Evolutionary conservation across 2,113 vertebrate species (phyloP).

Genomic region (Lycocorax pyrrhopterus): DNA sequence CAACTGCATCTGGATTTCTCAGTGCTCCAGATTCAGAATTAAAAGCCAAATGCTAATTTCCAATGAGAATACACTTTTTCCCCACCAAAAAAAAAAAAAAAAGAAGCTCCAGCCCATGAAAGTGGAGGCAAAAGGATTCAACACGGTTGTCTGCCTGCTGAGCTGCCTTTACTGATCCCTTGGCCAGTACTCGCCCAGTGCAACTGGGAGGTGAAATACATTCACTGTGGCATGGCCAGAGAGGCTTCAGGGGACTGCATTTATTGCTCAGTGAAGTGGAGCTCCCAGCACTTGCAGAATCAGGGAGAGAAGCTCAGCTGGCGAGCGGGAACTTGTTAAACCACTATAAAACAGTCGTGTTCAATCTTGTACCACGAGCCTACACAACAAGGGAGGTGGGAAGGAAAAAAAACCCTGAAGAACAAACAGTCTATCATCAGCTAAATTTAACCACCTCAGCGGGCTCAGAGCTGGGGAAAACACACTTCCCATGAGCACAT

Average conservation of each 20-base stretch:
- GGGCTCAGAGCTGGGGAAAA: neutral
- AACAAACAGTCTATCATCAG: neutral
- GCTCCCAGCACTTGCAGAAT: neutral
- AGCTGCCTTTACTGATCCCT: neutral
- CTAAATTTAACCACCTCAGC: neutral
- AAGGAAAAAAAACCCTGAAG: neutral
- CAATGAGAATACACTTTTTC: neutral
- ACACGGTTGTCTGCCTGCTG: neutral
- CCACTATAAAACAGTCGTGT: neutral
- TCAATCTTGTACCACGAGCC: neutral
- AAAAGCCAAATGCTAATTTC: neutral
- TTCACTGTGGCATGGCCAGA: neutral
- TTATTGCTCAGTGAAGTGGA: neutral
- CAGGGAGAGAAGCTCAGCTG: neutral
- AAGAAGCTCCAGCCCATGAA: neutral
- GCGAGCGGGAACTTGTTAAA: neutral
- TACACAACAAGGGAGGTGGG: neutral
- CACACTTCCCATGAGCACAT: neutral
- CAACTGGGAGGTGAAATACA: neutral
- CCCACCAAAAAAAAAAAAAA: neutral
- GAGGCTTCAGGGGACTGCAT: neutral
- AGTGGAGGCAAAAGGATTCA: neutral
- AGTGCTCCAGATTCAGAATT: neutral
- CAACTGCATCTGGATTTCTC: constrained; percentile 46
- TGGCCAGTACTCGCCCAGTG: neutral